A percentile compares a stretch with the other conserved stretches of the same genome.
phyloP scores from a whole-genome alignment of 1,140 invertebrate species.

The Amphibalanus amphitrite region DNA sequence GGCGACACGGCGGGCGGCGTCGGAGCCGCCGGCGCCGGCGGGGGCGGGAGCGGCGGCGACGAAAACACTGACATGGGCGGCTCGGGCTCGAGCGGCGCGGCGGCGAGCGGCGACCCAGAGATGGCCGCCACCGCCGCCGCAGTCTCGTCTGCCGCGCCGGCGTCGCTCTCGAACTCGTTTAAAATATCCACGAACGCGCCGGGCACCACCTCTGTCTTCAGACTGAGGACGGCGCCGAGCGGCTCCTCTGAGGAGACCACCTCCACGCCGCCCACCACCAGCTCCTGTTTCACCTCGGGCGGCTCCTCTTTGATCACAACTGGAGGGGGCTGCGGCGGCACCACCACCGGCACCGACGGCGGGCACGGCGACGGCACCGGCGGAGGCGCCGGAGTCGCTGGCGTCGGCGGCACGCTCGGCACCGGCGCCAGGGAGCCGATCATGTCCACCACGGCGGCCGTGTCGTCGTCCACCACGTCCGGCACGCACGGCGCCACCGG shows the following conservation, averaged over 20 bases:
- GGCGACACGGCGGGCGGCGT: background rate
- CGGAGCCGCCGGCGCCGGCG: background rate
- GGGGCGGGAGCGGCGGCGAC: background rate
- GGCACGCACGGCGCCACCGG: background rate
- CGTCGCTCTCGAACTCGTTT: background rate
- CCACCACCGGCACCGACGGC: background rate
- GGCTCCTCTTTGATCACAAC: background rate
- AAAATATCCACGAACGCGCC: background rate
- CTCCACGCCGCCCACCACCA: background rate
- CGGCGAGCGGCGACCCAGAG: background rate
- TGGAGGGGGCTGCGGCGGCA: background rate
- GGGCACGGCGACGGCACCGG: background rate
- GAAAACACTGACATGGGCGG: background rate
- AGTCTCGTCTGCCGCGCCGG: background rate
- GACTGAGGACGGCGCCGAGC: background rate
- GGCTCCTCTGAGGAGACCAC: background rate
- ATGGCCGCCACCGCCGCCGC: background rate
- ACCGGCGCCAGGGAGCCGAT: background rate
- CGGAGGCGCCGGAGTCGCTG: background rate
- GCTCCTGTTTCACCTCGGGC: background rate
- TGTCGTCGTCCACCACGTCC: background rate
- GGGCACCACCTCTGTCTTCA: background rate
- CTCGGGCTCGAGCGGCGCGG: background rate
- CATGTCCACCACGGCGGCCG: background rate
- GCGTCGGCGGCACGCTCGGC: background rate